Evolutionary conservation across 2,113 vertebrate genomes (phyloP).

Genomic region (Notarius lentiginosus): DNA sequence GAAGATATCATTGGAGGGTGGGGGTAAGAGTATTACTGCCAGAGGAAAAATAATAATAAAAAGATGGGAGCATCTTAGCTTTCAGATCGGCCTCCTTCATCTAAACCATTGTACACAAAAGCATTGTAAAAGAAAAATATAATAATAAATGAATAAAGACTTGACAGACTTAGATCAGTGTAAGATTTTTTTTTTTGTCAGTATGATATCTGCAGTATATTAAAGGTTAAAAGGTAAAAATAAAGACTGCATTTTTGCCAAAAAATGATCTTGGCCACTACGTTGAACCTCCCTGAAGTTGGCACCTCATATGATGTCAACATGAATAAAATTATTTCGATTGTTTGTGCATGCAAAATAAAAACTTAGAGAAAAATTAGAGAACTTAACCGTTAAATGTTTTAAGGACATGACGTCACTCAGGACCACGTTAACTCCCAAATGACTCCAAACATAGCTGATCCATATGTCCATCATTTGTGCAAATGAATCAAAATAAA

Average conservation of each 20-base stretch:
- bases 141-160: no score
- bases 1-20: constrained; percentile 26
- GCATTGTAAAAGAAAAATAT: not conserved
- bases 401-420: no score
- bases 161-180: not conserved
- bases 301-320: no score
- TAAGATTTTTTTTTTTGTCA: not conserved
- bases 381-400: no score
- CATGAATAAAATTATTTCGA: no score
- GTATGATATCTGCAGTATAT: not conserved
- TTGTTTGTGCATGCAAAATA: no score
- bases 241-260: not conserved
- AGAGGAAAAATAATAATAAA: constrained; percentile 5
- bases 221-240: not conserved
- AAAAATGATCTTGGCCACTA: not conserved
- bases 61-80: not conserved
- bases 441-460: not conserved
- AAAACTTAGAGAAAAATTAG: no score
- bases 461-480: not conserved
- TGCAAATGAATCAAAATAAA: not conserved
- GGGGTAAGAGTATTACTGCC: not conserved
- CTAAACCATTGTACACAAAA: constrained; percentile 7
- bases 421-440: no score
- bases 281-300: not conserved
- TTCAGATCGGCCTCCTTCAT: not conserved